phyloP scores from a whole-genome alignment of 64 coral and sea anemone genomes.

The Trachythela sp. region DNA sequence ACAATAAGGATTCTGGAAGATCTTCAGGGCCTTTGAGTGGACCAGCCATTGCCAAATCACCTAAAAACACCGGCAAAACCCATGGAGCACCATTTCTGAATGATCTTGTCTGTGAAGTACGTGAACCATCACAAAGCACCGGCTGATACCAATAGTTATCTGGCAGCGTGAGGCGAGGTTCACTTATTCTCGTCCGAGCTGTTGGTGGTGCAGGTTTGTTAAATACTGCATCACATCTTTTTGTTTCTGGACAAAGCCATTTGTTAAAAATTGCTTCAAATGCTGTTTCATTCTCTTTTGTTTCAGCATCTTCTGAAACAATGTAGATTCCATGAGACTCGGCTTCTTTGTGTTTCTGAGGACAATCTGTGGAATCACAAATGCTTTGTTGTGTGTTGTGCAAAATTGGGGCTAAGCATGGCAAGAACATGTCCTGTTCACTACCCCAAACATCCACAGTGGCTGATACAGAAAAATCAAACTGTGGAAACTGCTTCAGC shows the following conservation, averaged over 20 bases:
- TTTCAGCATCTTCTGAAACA: background rate
- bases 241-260: background rate
- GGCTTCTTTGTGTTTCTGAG: background rate
- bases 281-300: background rate
- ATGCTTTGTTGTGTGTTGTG: background rate
- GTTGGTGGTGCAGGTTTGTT: background rate
- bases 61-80: too few species aligned
- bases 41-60: background rate
- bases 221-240: background rate
- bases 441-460: background rate
- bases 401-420: background rate
- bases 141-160: background rate
- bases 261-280: background rate
- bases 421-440: background rate
- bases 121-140: background rate
- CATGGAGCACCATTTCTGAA: too few species aligned
- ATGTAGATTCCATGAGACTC: background rate
- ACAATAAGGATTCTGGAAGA: background rate
- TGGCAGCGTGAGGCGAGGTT: background rate
- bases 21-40: background rate
- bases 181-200: background rate
- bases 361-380: background rate
- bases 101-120: background rate
- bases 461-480: background rate
- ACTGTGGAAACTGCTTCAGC: background rate